Evolutionary conservation across 2,797 vertebrate species (phyloP), one percentile per base, ranked within the genome.

Genomic region (Fratercula arctica): DNA sequence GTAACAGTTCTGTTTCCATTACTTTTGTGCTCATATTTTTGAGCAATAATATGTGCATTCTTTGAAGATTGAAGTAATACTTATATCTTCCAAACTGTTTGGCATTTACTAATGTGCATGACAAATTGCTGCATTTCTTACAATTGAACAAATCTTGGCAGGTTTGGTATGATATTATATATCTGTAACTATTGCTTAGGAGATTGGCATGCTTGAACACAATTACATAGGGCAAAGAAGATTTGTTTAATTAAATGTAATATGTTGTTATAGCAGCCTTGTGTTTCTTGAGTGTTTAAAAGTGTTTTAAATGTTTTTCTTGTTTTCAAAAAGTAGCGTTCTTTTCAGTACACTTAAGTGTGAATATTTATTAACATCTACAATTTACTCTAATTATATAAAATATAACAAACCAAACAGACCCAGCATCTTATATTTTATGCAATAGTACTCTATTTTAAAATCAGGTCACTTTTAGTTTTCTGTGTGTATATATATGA

Each of bases 331-430:
- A 90, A 88, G 51, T 80, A 70, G 8, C 33, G 6, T 94, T 69
- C 25, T 60, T 87, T 63, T 57, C 56, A 70, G 33, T 80, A 61
- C n/a, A 13, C 9, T 13, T 35, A 56, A 75, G 48, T 63, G 84
- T 91, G 53, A 95, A 74, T 92, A 87, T 93, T 93, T 94, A 89
- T 92, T 92, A 77, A 77, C 57, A 51, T 57, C 94, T 95, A 95
- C 1, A 0, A 31, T 77, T 94, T 67, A 57, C 59, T 87, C 74
- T 95, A 94, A 72, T 90, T 41, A 57, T 89, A 75, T 80, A 75
- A 89, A 85, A 85, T n/a, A 45, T 78, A 89, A 93, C 54, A 92
- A 93, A 85, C 29, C 35, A 78, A 68, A 78, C 72, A 83, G 23
- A 87, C 60, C 29, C 75, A 75, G 68, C 21, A 66, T 46, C 31